Conservation (phyloP, 2,113 vertebrate species). For the Onychostoma macrolepis region DNA sequence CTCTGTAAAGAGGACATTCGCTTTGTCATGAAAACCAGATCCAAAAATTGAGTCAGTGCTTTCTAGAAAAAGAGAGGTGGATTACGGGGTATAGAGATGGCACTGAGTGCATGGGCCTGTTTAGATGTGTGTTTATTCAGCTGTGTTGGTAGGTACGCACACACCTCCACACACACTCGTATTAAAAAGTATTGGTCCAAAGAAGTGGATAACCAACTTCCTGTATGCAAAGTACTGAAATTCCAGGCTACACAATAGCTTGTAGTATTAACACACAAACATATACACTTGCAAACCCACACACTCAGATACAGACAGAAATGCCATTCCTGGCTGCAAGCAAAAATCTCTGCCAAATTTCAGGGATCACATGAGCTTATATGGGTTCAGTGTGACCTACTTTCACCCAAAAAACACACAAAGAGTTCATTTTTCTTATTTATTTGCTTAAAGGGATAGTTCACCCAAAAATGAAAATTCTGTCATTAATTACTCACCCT, state of each 20-base stretch:
- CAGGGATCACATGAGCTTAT: conserved; percentile 13
- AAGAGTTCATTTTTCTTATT: neutral
- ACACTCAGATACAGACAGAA: neutral
- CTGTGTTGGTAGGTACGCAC: neutral
- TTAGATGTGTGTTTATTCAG: conserved; percentile 34
- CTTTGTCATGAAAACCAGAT: conserved; percentile 83
- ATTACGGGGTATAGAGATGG: conserved; percentile 79
- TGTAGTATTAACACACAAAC: neutral
- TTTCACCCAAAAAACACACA: neutral
- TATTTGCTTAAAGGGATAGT: neutral
- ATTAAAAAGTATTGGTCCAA: neutral
- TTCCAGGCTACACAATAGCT: neutral
- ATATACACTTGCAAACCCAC: neutral
- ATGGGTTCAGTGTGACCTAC: neutral
- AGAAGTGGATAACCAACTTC: neutral
- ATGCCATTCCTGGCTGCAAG: neutral
- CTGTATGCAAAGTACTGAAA: neutral
- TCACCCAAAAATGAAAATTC: too few relatives aligned
- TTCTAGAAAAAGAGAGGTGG: conserved; percentile 78
- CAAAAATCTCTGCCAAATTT: conserved; percentile 14
- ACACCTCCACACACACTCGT: neutral
- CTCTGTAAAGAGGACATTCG: conserved; percentile 75
- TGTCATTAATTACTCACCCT: too few relatives aligned
- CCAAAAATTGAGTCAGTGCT: conserved; percentile 86
- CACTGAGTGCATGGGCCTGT: conserved; percentile 52